Percentiles rank a stretch among this genome's conserved stretches.
Evolutionary conservation across 2,888 invertebrate genomes (phyloP).

Genomic region (Phyllotreta striolata): DNA sequence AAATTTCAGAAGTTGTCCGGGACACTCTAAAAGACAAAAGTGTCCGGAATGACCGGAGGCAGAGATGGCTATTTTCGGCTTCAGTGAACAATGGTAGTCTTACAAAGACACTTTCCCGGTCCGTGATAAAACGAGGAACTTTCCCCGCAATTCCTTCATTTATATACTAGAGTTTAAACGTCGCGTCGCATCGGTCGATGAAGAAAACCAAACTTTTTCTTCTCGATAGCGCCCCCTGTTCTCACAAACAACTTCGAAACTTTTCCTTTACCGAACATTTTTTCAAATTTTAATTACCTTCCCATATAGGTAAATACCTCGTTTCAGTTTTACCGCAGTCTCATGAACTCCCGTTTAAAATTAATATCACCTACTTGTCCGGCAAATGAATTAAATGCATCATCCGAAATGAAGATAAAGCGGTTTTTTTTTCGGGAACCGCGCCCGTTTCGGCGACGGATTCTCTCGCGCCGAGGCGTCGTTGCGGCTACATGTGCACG

Average conservation of each 20-base stretch:
- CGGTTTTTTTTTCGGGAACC: conserved; percentile 19
- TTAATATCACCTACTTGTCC: conserved; percentile 28
- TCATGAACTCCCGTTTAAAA: conserved; percentile 17
- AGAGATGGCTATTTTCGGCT: conserved; percentile 54
- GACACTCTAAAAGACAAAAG: conserved; percentile 38
- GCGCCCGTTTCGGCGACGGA: conserved; percentile 17
- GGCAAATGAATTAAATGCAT: conserved; percentile 30
- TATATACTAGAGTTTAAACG: conserved; percentile 29
- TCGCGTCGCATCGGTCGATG: neutral
- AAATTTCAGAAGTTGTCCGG: conserved; percentile 43
- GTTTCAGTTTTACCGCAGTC: conserved; percentile 6
- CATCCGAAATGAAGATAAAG: conserved; percentile 32
- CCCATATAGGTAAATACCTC: too few relatives aligned
- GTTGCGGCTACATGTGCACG: conserved; percentile 28
- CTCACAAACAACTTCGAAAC: neutral
- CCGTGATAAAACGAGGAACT: conserved; percentile 35
- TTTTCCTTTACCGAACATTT: too few relatives aligned
- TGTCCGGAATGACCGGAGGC: conserved; percentile 53
- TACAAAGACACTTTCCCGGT: conserved; percentile 37
- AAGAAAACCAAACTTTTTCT: too few relatives aligned
- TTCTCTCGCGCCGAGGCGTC: conserved; percentile 21
- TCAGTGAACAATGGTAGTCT: conserved; percentile 51
- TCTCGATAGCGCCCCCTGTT: too few relatives aligned
- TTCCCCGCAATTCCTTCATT: conserved; percentile 31
- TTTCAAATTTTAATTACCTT: too few relatives aligned